Base-by-base conservation (phyloP, 2,888 invertebrate species). In the Abrostola tripartita region DNA sequence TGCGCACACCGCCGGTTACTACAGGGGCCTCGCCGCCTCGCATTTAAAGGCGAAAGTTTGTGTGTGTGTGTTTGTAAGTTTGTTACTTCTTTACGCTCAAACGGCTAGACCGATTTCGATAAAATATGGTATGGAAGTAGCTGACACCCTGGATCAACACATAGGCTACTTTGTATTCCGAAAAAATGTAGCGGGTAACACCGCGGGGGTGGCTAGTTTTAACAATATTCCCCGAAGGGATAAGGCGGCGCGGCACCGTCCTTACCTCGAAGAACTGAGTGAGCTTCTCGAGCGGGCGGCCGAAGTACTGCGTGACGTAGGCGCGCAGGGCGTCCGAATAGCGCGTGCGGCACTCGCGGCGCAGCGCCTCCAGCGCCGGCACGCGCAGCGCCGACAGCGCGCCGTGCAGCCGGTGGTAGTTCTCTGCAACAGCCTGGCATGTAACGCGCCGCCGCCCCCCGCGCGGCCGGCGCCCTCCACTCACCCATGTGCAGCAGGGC, bases 231-330 rank as follows among this genome's bases (percentile, higher is more conserved):
- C n/a, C n/a, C n/a, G n/a, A n/a, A n/a, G n/a, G n/a, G n/a, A n/a
- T n/a, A n/a, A n/a, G n/a, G n/a, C n/a, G n/a, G n/a, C n/a, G n/a
- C n/a, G n/a, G n/a, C n/a, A n/a, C n/a, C n/a, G n/a, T n/a, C n/a
- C n/a, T n/a, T n/a, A 87, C 88, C 84, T 99, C 99, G 88, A 99
- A 99, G 95, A 99, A 99, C 79, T 96, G 96, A 97, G 99, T 90
- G 37, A 93, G 88, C 78, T 87, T 87, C 86, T 93, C 94, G 11
- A 94, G 90, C 85, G 94, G 94, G 1, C 98, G 95, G 37, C 99
- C 99, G 94, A 99, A 98, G 93, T 98, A 98, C 84, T 98, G 97
- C 68, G 97, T 98, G 52, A 99, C 99, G 94, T 99, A 99, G 7
- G 96, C 96, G 81, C 97, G 96, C 64, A 99, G 95, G 57, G 99